These are phyloP conservation scores for Holothuria glaberrima DNA, from an alignment of 35 echinoderm and acorn worm genomes.

Conservation along the genomic window DNA sequence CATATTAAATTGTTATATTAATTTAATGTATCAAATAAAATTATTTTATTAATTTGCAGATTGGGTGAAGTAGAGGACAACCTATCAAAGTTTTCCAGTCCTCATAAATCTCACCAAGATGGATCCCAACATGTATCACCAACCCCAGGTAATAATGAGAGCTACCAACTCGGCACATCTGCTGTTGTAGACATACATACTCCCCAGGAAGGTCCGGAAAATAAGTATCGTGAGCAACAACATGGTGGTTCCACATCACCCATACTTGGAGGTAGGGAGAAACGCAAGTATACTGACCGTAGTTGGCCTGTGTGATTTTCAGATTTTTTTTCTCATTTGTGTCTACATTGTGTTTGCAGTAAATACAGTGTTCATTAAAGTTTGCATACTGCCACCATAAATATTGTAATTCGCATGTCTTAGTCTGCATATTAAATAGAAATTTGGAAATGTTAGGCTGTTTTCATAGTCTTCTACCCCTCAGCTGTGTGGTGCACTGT, in stretches of 20 bases:
- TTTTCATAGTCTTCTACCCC: too few species aligned
- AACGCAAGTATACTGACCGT: not conserved
- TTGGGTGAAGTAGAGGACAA: not conserved
- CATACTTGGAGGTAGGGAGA: conserved; percentile 46
- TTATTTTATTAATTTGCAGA: not conserved
- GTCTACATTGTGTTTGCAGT: too few species aligned
- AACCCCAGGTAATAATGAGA: conserved; percentile 35
- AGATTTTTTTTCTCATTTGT: too few species aligned
- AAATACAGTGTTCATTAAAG: too few species aligned
- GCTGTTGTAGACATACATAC: conserved; percentile 5
- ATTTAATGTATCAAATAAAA: too few species aligned
- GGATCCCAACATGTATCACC: conserved; percentile 1
- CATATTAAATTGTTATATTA: too few species aligned
- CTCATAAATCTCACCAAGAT: conserved; percentile 3
- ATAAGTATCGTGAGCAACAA: not conserved
- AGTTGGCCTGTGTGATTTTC: conserved; percentile 50
- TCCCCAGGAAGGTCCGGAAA: not conserved
- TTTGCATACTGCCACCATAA: too few species aligned
- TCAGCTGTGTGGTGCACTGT: too few species aligned
- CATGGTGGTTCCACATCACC: conserved; percentile 28
- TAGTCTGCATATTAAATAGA: too few species aligned
- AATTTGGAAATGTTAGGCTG: too few species aligned
- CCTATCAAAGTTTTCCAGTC: conserved; percentile 17
- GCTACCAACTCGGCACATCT: conserved; percentile 41
- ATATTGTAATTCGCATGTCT: too few species aligned